Conservation (phyloP, 2,113 vertebrate genomes). For the Pygoscelis adeliae region DNA sequence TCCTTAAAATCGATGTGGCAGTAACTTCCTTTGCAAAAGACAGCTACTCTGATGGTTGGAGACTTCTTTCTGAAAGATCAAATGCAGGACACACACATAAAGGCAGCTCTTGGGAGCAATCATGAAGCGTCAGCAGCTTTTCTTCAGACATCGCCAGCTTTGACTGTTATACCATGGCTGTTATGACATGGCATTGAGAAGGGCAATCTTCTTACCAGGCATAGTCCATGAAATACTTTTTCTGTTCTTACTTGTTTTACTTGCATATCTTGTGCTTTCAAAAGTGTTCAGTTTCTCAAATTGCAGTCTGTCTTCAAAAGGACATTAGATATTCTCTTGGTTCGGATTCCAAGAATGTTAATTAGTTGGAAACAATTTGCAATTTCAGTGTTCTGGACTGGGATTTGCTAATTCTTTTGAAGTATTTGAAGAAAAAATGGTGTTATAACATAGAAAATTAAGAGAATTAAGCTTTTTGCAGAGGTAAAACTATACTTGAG, state of each 20-base stretch:
- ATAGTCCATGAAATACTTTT: not conserved
- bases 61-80: constrained; percentile 30
- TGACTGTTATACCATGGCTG: not conserved
- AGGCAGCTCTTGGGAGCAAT: constrained; percentile 17
- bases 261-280: not conserved
- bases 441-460: not conserved
- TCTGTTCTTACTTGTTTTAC: not conserved
- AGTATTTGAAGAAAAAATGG: not conserved
- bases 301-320: not conserved
- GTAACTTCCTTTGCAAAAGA: constrained; percentile 2
- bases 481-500: not conserved
- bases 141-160: not conserved
- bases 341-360: not conserved
- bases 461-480: not conserved
- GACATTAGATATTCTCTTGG: not conserved
- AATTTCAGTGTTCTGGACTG: not conserved
- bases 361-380: not conserved
- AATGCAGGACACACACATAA: not conserved
- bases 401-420: not conserved
- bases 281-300: not conserved
- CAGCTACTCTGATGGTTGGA: constrained; percentile 29
- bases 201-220: not conserved
- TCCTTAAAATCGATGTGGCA: constrained; percentile 52
- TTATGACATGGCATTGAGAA: not conserved
- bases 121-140: constrained; percentile 43